phyloP scores from a whole-genome alignment of 2,888 invertebrate species.

The Caenorhabditis sulstoni region DNA sequence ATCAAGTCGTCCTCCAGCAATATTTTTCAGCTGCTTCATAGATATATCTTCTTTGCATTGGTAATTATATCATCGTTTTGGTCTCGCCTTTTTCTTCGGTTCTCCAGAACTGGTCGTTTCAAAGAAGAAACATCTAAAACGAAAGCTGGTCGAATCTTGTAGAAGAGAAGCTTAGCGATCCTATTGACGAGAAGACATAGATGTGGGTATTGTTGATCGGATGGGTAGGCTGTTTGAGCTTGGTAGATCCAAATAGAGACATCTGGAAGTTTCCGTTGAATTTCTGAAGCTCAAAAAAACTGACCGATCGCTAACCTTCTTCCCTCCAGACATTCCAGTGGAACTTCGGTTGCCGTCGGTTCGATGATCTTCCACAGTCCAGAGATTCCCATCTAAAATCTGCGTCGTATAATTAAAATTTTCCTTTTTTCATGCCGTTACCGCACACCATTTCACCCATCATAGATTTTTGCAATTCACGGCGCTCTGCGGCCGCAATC shows the following conservation, averaged over 20 bases:
- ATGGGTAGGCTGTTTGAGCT: conserved; percentile 91
- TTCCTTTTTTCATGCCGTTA: too few relatives aligned
- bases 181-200: conserved; percentile 93
- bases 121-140: conserved; percentile 94
- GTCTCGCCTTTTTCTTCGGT: conserved; percentile 21
- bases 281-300: too few relatives aligned
- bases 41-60: conserved; percentile 53
- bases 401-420: too few relatives aligned
- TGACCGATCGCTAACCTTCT: conserved; percentile 95
- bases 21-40: conserved; percentile 48
- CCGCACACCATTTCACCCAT: too few relatives aligned
- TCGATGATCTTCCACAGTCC: conserved; percentile 97
- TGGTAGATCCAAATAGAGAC: conserved; percentile 99
- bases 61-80: conserved; percentile 51
- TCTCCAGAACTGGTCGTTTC: conserved; percentile 86
- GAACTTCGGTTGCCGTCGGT: conserved; percentile 92
- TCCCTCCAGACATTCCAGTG: conserved; percentile 94
- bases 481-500: too few relatives aligned
- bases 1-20: conserved; percentile 35
- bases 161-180: conserved; percentile 95
- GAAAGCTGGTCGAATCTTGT: conserved; percentile 95
- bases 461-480: too few relatives aligned
- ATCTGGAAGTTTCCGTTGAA: conserved; percentile 86
- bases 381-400: conserved; percentile 92
- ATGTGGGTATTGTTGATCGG: conserved; percentile 91